These are phyloP conservation scores for Dioctria rufipes DNA, from an alignment of 2,888 invertebrate species.

Conservation along the genomic window DNA sequence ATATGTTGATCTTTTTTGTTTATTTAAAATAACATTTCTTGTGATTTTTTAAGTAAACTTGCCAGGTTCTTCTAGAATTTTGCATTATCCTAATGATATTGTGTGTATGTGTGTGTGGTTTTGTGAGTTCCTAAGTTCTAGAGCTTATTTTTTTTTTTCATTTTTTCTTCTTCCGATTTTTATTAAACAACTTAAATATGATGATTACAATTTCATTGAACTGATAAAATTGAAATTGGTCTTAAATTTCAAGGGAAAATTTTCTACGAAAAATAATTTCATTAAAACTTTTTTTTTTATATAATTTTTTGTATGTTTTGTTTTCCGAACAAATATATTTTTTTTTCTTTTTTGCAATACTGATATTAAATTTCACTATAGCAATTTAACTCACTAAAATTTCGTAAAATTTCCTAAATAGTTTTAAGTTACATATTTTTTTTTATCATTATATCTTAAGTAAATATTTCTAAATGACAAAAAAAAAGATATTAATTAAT, in stretches of 20 bases:
- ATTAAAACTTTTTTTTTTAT: neutral
- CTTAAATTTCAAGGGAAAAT: constrained; percentile 18
- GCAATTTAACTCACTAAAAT: constrained; percentile 39
- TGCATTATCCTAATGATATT: constrained; percentile 49
- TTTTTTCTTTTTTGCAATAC: neutral
- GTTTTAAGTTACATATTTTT: neutral
- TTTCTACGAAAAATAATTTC: neutral
- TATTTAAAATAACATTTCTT: constrained; percentile 28
- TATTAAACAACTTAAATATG: constrained; percentile 34
- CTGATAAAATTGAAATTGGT: constrained; percentile 34
- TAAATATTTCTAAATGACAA: neutral
- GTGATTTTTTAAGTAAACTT: constrained; percentile 43
- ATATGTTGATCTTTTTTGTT: constrained; percentile 35
- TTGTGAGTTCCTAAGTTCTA: constrained; percentile 47
- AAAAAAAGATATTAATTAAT: neutral
- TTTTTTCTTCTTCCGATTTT: constrained; percentile 43
- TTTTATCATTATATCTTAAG: neutral
- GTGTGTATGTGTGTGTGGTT: constrained; percentile 45
- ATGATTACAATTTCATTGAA: constrained; percentile 9
- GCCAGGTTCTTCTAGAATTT: constrained; percentile 45
- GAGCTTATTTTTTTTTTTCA: constrained; percentile 37
- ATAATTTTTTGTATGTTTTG: constrained; percentile 3
- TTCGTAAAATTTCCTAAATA: constrained; percentile 30
- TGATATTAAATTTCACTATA: constrained; percentile 33
- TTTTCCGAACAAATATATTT: neutral